Base-by-base conservation (phyloP, 2,888 invertebrate genomes). In the Drosophila vallismaia region DNA sequence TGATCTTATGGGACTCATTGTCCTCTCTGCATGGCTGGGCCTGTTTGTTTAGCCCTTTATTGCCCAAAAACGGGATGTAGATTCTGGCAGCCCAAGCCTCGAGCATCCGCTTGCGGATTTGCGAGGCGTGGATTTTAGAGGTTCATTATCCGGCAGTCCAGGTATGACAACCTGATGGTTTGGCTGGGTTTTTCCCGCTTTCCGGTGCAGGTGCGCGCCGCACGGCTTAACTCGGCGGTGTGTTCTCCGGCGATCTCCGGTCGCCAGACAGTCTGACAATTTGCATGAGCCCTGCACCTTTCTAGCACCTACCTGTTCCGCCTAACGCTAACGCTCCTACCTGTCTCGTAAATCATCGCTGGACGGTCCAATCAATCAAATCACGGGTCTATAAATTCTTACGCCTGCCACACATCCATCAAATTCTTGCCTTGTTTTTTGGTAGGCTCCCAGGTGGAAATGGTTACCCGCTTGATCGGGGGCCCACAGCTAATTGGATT, bases 351-450 rank as follows among this genome's bases (percentile, higher is more conserved):
- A 86, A 86, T 81, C 88, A 83, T 48, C 60, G 53, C 14, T 10
- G 19, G 49, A 33, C 63, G 62, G 63, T 71, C 56, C 74, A 85
- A 82, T 88, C 88, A 82, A 88, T 88, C 82, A 82, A 75, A 59
- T 66, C 49, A 31, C n/a, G 6, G 36, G 44, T 38, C 74, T 69
- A 86, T 72, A 76, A 86, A 83, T 83, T 88, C 87, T 74, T 84
- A 75, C 82, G 88, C 87, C 84, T 88, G 87, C 87, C 87, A 82
- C 86, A 88, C 87, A 83, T 83, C 88, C 82, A 83, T 83, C 82
- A 83, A 86, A 59, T 53, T 42, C 26, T 55, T 12, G 29, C 48
- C 58, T 69, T 46, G 28, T n/a, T 56, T 50, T 40, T 31, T 24
- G 33, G 6, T 9, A 58, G 63, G 70, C 79, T 70, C 76, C 71